A percentile compares a stretch with the other conserved stretches of the same genome.
Conservation (phyloP, 2,797 vertebrate genomes). For the Xenops minutus region DNA sequence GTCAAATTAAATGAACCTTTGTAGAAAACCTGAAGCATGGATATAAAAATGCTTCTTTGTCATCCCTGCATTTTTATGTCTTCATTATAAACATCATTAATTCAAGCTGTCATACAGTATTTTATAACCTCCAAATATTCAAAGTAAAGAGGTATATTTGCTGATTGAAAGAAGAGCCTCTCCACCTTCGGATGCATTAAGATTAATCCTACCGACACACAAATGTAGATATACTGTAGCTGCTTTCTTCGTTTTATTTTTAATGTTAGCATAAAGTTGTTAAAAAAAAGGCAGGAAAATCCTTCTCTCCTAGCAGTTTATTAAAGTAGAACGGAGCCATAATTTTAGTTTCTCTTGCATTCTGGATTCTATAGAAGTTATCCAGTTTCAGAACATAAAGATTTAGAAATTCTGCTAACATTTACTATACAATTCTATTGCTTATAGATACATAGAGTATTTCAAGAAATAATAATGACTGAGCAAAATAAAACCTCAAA, state of each 20-base stretch:
- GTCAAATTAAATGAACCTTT: constrained; percentile 79
- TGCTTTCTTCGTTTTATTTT: constrained; percentile 19
- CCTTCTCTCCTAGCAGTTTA: constrained; percentile 22
- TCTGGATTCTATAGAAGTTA: constrained; percentile 7
- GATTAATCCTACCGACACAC: constrained; percentile 37
- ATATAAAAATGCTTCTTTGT: constrained; percentile 76
- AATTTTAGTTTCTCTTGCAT: constrained; percentile 29
- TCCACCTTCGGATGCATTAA: background rate
- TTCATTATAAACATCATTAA: constrained; percentile 80
- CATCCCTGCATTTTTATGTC: constrained; percentile 75
- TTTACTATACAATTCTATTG: background rate
- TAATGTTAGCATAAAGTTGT: background rate
- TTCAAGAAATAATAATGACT: background rate
- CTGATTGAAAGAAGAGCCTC: constrained; percentile 52
- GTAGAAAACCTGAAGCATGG: constrained; percentile 71
- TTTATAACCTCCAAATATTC: constrained; percentile 72
- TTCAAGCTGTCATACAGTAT: constrained; percentile 71
- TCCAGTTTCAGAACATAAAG: constrained; percentile 13
- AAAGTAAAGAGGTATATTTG: constrained; percentile 71
- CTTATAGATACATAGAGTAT: constrained; percentile 32
- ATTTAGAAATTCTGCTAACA: constrained; percentile 34
- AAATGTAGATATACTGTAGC: background rate
- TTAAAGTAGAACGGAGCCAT: background rate
- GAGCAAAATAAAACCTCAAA: constrained; percentile 7
- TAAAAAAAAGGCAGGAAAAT: constrained; percentile 40